Evolutionary conservation across 2,797 vertebrate species (phyloP).

Genomic region (Sylvilagus floridanus): DNA sequence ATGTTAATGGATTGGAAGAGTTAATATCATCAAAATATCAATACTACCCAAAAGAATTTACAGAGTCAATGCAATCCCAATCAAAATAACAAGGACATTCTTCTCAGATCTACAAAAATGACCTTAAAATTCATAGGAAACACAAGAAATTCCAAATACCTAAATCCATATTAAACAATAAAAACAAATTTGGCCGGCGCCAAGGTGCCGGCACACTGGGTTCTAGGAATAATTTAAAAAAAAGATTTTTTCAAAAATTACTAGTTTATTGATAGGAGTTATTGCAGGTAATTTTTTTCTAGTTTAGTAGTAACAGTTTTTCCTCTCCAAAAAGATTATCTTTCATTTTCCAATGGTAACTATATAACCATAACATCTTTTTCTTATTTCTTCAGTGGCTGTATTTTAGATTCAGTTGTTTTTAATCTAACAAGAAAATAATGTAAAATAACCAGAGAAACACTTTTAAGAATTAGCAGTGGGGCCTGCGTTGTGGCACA

Average conservation of each 20-base stretch:
- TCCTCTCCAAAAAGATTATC: background rate
- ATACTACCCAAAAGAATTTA: too few relatives aligned
- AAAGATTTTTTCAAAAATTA: background rate
- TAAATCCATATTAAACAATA: too few relatives aligned
- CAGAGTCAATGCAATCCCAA: too few relatives aligned
- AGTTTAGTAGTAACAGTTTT: background rate
- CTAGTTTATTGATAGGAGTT: background rate
- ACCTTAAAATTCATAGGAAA: too few relatives aligned
- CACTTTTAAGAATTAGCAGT: background rate
- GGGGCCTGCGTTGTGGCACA: too few relatives aligned
- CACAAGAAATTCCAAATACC: too few relatives aligned
- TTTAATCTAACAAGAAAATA: background rate
- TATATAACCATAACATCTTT: background rate
- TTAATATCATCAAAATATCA: too few relatives aligned
- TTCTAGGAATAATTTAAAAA: background rate
- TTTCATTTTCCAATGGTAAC: background rate
- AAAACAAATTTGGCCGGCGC: too few relatives aligned
- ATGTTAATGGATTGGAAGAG: too few relatives aligned
- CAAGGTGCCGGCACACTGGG: too few relatives aligned
- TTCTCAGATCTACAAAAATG: too few relatives aligned
- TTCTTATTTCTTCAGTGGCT: background rate
- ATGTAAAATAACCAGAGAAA: background rate
- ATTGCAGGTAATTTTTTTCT: background rate
- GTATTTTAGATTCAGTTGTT: background rate
- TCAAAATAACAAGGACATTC: too few relatives aligned